phyloP scores from a whole-genome alignment of 2,113 vertebrate genomes.

The Calidris pugnax region DNA sequence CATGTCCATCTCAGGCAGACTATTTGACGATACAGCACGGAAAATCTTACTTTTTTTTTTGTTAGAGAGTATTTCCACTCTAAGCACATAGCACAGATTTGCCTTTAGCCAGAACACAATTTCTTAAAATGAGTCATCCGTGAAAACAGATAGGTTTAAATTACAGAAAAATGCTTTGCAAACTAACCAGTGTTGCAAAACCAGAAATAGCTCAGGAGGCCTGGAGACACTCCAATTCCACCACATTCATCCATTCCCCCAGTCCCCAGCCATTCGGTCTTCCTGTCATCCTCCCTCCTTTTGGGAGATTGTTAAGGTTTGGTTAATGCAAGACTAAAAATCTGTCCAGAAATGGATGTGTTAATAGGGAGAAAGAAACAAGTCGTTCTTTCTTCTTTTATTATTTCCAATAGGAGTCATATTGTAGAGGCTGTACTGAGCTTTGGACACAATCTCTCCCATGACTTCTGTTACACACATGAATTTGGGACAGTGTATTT shows the following conservation, averaged over 20 bases:
- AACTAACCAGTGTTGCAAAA: conserved; percentile 27
- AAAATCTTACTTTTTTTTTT: not conserved
- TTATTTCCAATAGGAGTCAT: not conserved
- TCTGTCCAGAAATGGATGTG: not conserved
- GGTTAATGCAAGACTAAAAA: not conserved
- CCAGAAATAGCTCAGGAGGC: conserved; percentile 20
- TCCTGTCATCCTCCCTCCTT: conserved; percentile 13
- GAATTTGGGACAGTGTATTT: not conserved
- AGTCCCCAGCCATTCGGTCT: not conserved
- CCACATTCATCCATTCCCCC: not conserved
- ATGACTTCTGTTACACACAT: not conserved
- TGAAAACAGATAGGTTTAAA: conserved; percentile 25
- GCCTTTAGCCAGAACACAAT: not conserved
- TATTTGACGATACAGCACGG: not conserved
- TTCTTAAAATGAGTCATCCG: conserved; percentile 33
- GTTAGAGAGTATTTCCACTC: not conserved
- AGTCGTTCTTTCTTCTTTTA: not conserved
- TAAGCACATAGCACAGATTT: not conserved
- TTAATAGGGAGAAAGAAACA: conserved; percentile 10
- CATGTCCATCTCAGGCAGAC: not conserved
- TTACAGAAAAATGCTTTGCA: conserved; percentile 32
- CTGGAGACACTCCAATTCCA: conserved; percentile 15
- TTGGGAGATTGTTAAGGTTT: not conserved
- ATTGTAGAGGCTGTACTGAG: not conserved
- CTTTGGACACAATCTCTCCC: not conserved